Base-by-base conservation (phyloP, 2,888 invertebrate genomes). In the Nycteola revayana region DNA sequence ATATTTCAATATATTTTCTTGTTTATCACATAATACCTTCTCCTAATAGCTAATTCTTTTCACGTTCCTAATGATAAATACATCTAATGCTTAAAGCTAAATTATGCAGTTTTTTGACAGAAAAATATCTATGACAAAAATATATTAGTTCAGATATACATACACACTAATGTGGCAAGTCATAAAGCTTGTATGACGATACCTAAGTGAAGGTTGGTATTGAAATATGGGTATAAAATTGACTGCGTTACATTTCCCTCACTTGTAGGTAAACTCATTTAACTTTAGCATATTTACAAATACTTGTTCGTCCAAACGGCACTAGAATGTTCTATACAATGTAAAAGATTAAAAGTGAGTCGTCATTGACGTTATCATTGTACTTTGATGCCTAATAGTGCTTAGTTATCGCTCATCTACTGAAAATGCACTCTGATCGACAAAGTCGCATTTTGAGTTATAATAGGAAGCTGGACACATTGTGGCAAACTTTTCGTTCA, bases 61-160 rank as follows among this genome's bases (percentile, higher is more conserved):
- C 61, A 60, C 42, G 51, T 50, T 33, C 57, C 65, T 69, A 67
- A 59, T 59, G 58, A 63, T 60, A 60, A 47, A 50, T 66, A 70
- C 50, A 53, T 9, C 64, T 69, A 73, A 69, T 38, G 61, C 76
- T 79, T 84, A 82, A 61, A 70, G 50, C 78, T 83, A 82, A 76
- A 86, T 83, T 85, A 85, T 84, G 82, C 80, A 77, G 63, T 77
- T 74, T 70, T 75, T 70, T 60, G 68, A 75, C 75, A 76, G 66
- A 77, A 73, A 74, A 76, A 78, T 75, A 79, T 74, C 64, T 70
- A 74, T 72, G 73, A 78, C 67, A 79, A 75, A 78, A 74, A 79
- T 75, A 80, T 76, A 60, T 66, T 60, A 60, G 35, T 45, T 56
- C 61, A 58, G 58, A 60, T 55, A 74, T 66, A 62, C 66, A 73